Evolutionary conservation across 2,113 vertebrate genomes (phyloP), one percentile per base, ranked within the genome.

Genomic region (Phyllostomus hastatus): DNA sequence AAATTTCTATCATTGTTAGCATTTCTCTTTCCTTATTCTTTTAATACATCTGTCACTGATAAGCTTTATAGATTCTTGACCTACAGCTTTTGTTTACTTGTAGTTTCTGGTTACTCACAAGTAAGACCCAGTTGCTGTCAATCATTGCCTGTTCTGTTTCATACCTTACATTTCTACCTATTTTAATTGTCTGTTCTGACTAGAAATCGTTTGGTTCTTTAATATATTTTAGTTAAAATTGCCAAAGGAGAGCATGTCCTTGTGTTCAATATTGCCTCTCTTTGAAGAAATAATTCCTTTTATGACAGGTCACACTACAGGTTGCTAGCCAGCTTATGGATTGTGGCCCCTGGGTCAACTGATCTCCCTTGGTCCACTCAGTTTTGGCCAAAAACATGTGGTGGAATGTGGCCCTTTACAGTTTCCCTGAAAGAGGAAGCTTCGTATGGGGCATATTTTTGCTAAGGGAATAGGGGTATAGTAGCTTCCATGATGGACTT

Each of bases 281-380:
- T 75, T 54, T 84, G 48, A 92, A n/a, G 31, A 43, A 15, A 46
- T 76, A 64, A 33, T 64, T 84, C 1, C 50, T 94, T 89, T 89
- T 31, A 52, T 76, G 41, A 15, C 26, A 76, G 48, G 48, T 3
- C n/a, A 76, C 20, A 4, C 78, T 50, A 4, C 28, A 38, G 17
- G 19, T 61, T 82, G 6, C 4, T 81, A 10, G 2, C 17, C 14
- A 70, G 11, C 12, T 73, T 64, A 35, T 75, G 14, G 6, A 31
- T n/a, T 67, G 38, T 61, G 31, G 4, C 5, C 61, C 9, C 28
- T 59, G 1, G 33, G 5, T 38, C 14, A 82, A 0, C 22, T 76
- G 7, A 19, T 66, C 7, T 78, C 52, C 5, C 8, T 1, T 59
- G 50, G 1, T 72, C 38, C 67, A 57, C 24, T 70, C 10, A 64